A percentile compares a stretch with the other conserved stretches of the same genome.
phyloP scores from a whole-genome alignment of 1,140 invertebrate species.

The Caenorhabditis brenneri region DNA sequence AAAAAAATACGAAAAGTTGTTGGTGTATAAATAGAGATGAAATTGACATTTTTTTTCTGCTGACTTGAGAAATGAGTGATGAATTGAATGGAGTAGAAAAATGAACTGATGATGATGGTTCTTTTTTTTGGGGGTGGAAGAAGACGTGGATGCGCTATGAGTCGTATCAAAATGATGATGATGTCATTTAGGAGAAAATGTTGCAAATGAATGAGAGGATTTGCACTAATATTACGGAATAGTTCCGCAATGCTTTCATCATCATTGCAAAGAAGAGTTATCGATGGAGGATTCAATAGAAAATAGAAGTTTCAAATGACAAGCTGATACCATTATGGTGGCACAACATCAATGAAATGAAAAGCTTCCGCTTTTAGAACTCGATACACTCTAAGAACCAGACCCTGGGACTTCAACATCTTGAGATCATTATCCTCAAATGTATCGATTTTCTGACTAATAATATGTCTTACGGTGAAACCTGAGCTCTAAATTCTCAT shows the following conservation, averaged over 20 bases:
- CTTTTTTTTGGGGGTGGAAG: conserved; percentile 3
- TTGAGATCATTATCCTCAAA: no score
- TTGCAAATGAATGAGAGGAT: background rate
- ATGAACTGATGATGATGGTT: background rate
- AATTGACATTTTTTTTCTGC: conserved; percentile 4
- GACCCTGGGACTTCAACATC: no score
- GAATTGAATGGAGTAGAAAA: conserved; percentile 10
- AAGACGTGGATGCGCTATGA: background rate
- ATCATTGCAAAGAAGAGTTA: background rate
- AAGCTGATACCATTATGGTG: no score
- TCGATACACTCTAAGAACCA: no score
- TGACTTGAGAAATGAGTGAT: conserved; percentile 18
- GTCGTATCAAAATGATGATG: background rate
- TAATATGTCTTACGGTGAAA: no score
- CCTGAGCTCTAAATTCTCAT: no score
- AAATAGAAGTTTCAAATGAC: no score
- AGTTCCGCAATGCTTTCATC: background rate
- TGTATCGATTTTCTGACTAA: no score
- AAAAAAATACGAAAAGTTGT: conserved; percentile 1
- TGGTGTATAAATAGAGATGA: conserved; percentile 38
- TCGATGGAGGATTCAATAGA: no score
- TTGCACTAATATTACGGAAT: background rate
- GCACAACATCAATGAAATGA: no score
- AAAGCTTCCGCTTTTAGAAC: no score
- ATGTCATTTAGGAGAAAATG: background rate